Conservation (phyloP, 2,888 invertebrate genomes). For the Oxytorus armatus region DNA sequence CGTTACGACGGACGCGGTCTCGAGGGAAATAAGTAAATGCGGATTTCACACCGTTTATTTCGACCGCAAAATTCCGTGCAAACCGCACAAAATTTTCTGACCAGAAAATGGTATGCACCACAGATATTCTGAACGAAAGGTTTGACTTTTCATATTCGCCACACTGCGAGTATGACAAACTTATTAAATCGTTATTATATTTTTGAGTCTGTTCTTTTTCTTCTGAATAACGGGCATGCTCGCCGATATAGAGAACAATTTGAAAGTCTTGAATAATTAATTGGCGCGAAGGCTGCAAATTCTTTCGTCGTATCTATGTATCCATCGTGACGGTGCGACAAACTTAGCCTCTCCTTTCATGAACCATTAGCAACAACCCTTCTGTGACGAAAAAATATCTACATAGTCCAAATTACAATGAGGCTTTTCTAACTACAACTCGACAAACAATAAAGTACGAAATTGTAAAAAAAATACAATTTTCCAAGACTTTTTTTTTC, state of each 20-base stretch:
- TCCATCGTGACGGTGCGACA: not conserved
- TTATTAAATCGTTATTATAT: no score
- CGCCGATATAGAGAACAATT: no score
- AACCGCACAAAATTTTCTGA: slow-evolving; percentile 7
- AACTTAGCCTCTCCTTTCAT: no score
- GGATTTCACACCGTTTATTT: slow-evolving; percentile 39
- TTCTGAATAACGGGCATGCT: no score
- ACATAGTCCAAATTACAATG: not conserved
- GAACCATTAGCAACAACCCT: no score
- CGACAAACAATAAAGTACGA: not conserved
- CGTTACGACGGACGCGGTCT: slow-evolving; percentile 33
- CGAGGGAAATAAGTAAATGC: slow-evolving; percentile 51
- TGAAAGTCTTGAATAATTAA: not conserved
- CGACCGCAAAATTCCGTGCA: slow-evolving; percentile 5
- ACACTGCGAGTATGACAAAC: no score
- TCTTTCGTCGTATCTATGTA: no score
- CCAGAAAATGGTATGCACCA: not conserved
- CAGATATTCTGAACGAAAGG: not conserved
- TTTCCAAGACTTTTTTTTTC: not conserved
- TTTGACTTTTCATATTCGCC: no score
- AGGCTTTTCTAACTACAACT: slow-evolving; percentile 5
- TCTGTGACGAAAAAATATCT: slow-evolving; percentile 1
- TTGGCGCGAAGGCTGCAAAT: no score
- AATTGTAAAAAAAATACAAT: no score
- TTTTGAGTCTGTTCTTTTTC: no score